Base-by-base conservation (phyloP, 2,797 vertebrate species). In the Carduelis carduelis region DNA sequence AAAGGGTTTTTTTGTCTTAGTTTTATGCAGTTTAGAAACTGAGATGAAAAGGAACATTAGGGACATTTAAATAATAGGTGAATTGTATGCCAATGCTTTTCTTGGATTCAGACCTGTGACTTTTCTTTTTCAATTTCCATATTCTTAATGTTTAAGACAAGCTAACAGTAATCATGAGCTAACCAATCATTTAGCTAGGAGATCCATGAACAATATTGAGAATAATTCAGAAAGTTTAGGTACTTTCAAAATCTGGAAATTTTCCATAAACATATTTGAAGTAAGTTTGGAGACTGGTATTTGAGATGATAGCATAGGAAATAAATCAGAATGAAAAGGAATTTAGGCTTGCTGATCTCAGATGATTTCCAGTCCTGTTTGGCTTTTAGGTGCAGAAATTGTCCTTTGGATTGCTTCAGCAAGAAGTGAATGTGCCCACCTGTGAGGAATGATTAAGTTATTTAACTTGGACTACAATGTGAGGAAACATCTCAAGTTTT, bases 1-100 rank as follows among this genome's bases (percentile, higher is more conserved):
- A 56, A 70, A 23, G 0, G 0, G 0, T 0, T 5, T 18, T 26
- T 86, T 66, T 15, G 9, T 39, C 28, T 70, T 64, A 41, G 6
- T 82, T 89, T 74, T 32, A 37, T 26, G 24, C 3, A 21, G 77
- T 83, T 93, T 57, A 83, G 52, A 81, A 87, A 28, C 23, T 43
- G 46, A 78, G 16, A 71, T 78, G 30, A 27, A 68, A 63, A 68
- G 32, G 26, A 86, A 15, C 12, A 30, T 41, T 50, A 46, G 37
- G 3, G 3, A 2, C 1, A 13, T 91, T 74, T 77, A 52, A 76
- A 53, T 61, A 68, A 34, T 4, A 61, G 7, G 8, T 71, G 26
- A 49, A 75, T 65, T 84, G 4, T 49, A 34, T 43, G 32, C 1
- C 9, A 37, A 6, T 35, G 21, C 12, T 65, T 75, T 63, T 47